Base-by-base conservation (phyloP, 2,888 invertebrate genomes). In the Clistopyga incitator region DNA sequence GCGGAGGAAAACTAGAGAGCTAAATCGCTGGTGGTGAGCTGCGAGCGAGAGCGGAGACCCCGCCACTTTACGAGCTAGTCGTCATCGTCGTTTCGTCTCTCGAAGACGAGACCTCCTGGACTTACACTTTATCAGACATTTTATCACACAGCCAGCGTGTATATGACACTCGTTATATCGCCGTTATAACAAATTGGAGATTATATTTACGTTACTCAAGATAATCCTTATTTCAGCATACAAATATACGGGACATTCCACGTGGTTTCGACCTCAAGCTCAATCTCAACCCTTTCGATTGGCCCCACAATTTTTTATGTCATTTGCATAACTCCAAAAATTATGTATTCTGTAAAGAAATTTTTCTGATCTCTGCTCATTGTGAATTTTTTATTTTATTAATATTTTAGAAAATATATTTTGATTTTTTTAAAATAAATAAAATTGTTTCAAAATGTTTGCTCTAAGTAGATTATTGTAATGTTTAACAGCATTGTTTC, bases 61-160 rank as follows among this genome's bases (percentile, higher is more conserved):
- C 15, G 50, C 68, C 81, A 81, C 77, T 82, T 81, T 81, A 76
- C 78, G 67, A 84, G 78, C 61, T 54, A 25, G n/a, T 50, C 47
- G 59, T 64, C 54, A 67, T 76, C 50, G 47, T 77, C 71, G 65
- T 71, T 61, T 20, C 23, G 29, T 74, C 23, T 70, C 47, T 52
- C 38, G 18, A 52, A 42, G 20, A 25, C 38, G 64, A 68, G 52
- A n/a, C 45, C 42, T 42, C 42, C 50, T 54, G 52, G 50, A 65
- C 38, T 20, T 68, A 52, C 52, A 52, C 42, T 38, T 64, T 50
- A 34, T 70, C 52, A 18, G 42, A 71, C 18, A 64, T 61, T 52
- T 78, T 70, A 54, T 54, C 42, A 45, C 67, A 45, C 13, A 15
- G 6, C 8, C 45, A 10, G 25, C 15, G 42, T 18, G 38, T 34